A percentile compares a stretch with the other conserved stretches of the same genome.
Conservation (phyloP, 1,140 invertebrate genomes). For the Notospermus geniculatus region DNA sequence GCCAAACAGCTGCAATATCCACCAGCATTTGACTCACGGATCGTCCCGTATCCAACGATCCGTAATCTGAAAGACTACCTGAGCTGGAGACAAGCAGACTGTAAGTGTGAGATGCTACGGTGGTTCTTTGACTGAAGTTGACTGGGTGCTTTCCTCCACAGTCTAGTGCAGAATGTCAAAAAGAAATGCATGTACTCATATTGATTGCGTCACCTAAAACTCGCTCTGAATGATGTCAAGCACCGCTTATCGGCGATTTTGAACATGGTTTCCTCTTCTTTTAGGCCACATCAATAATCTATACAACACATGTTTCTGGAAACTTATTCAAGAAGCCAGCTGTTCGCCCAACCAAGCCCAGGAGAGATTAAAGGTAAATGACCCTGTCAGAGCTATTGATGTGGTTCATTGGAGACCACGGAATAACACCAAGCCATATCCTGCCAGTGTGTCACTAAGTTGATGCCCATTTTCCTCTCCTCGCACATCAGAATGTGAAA, state of each 20-base stretch:
- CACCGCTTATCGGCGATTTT: background rate
- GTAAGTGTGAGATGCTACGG: slow-evolving; percentile 60
- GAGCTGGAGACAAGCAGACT: slow-evolving; percentile 95
- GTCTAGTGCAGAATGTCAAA: too few species aligned
- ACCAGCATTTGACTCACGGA: slow-evolving; percentile 85
- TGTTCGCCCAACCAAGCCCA: slow-evolving; percentile 76
- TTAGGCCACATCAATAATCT: slow-evolving; percentile 89
- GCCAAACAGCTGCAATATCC: slow-evolving; percentile 72
- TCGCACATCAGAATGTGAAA: too few species aligned
- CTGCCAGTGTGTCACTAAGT: too few species aligned
- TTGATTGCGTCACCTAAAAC: background rate
- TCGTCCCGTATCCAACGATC: slow-evolving; percentile 85
- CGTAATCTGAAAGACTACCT: slow-evolving; percentile 88
- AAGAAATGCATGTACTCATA: background rate
- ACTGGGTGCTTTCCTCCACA: too few species aligned
- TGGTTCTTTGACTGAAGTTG: too few species aligned
- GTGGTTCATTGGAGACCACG: too few species aligned
- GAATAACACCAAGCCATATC: too few species aligned
- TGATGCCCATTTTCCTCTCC: too few species aligned
- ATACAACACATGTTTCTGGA: slow-evolving; percentile 97
- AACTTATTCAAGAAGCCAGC: slow-evolving; percentile 74
- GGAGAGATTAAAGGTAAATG: slow-evolving; percentile 65
- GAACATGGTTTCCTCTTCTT: slow-evolving; percentile 1
- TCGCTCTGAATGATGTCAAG: background rate
- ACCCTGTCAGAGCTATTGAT: background rate